Base-by-base conservation (phyloP, 2,797 vertebrate species). In the Pangasius krempfi region DNA sequence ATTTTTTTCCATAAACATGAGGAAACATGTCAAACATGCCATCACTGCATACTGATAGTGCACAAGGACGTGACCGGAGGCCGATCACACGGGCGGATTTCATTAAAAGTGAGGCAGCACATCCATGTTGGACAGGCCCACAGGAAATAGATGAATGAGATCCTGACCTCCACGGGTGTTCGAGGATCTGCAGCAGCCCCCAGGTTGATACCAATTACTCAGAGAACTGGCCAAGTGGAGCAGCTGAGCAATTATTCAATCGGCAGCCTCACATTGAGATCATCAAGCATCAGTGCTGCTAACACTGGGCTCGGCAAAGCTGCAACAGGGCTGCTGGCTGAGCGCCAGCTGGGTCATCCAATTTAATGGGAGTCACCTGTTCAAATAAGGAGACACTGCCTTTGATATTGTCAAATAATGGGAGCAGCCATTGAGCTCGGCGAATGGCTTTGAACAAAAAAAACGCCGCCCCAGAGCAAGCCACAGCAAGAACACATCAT, bases 361-460 rank as follows among this genome's bases (percentile, higher is more conserved):
- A 93, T 93, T 93, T 94, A 96, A 95, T 94, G 94, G 94, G 91
- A 96, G 95, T 96, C 96, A 97, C 96, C 96, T 97, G 96, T 96
- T 96, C 95, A 96, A 97, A 97, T 94, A 96, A 91, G 90, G 85
- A 87, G 92, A 92, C 91, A 86, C 89, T 52, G 91, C 93, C 94
- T 96, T 96, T 96, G 95, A 96, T 96, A 93, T 93, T 83, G 89
- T 86, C 73, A 93, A 92, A 93, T 92, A 92, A 94, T 95, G 93
- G 95, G 94, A 94, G 91, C 92, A 90, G 92, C 93, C 93, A 93
- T 92, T 94, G 94, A 96, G 94, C 93, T 90, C 90, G 92, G 93
- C 93, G 86, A 89, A 93, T 52, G 87, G 93, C 94, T 95, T 96
- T 96, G 94, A 92, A 92, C 88, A 60, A 44, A 25, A 75, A 30